Base-by-base conservation (phyloP, 2,113 vertebrate genomes). In the Athene noctua region DNA sequence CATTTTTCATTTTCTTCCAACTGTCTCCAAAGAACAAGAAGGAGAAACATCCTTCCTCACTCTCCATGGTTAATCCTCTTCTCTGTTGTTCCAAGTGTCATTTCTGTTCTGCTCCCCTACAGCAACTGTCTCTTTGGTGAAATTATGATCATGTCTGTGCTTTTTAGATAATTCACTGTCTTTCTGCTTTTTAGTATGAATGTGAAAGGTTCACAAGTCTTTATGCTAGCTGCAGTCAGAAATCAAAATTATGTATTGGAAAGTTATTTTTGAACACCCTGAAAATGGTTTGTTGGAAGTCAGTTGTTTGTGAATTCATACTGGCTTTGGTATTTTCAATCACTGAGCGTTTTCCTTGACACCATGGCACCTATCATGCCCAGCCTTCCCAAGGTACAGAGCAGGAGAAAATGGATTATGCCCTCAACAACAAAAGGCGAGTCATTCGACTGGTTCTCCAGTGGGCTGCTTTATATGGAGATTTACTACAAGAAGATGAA, bases 381-480 rank as follows among this genome's bases (percentile, higher is more conserved):
- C 98, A 99, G 98, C 98, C 99, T 96, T 99, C 98, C 15, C 99
- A 99, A 97, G 99, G 99, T 96, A 99, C 99, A 14, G 99, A 99
- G 68, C 99, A 99, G 98, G 99, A 99, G 97, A 99, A 98, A 92
- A 97, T 99, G 98, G 99, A 99, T 96, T 99, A 99, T 89, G 97
- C 99, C n/a, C 97, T 99, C n/a, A 99, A 99, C 97, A 99, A 98
- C 95, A 99, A 99, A 97, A 98, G 99, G 40, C 97, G 99, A 95
- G 99, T 99, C 91, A 98, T 99, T 92, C 98, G 99, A 59, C 98
- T 99, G 97, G 99, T 99, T 90, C 97, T 99, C 86, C 99, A 99
- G 92, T 99, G 99, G 99, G 98, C 98, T 1, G 97, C 97, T 42
- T 94, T 98, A 9, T 98, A 99, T 26, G 98, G 98, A 86, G 98